phyloP scores from a whole-genome alignment of 2,797 vertebrate species.

The Hafferia zeledoni region DNA sequence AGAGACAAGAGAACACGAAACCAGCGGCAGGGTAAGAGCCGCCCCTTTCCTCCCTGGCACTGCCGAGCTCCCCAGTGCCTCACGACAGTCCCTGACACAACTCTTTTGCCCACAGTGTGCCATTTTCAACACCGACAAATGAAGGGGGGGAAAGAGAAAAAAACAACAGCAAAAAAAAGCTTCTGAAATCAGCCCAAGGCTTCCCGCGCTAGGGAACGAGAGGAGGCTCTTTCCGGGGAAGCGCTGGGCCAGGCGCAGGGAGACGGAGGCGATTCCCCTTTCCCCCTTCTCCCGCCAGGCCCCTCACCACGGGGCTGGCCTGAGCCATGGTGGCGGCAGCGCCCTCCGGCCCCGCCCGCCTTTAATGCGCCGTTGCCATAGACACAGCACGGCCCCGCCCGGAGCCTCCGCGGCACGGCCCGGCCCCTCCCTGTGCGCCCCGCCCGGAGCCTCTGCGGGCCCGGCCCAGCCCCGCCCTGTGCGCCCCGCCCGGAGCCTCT shows the following conservation, averaged over 20 bases:
- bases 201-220: background rate
- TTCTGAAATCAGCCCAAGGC: accelerated
- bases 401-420: background rate
- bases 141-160: too few species aligned
- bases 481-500: too few species aligned
- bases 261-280: accelerated
- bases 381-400: background rate
- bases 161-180: too few species aligned
- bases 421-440: background rate
- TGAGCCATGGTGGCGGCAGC: background rate
- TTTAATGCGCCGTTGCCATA: background rate
- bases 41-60: accelerated
- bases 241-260: accelerated
- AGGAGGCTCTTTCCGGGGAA: background rate
- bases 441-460: background rate
- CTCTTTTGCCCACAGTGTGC: accelerated
- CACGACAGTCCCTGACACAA: accelerated
- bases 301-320: constrained; percentile 51
- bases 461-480: background rate
- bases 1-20: too few species aligned
- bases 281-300: accelerated
- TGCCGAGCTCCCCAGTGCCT: accelerated
- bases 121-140: too few species aligned
- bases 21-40: accelerated
- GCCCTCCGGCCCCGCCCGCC: accelerated